Conservation (phyloP, 2,797 vertebrate species). For the Poeciliopsis turneri region DNA sequence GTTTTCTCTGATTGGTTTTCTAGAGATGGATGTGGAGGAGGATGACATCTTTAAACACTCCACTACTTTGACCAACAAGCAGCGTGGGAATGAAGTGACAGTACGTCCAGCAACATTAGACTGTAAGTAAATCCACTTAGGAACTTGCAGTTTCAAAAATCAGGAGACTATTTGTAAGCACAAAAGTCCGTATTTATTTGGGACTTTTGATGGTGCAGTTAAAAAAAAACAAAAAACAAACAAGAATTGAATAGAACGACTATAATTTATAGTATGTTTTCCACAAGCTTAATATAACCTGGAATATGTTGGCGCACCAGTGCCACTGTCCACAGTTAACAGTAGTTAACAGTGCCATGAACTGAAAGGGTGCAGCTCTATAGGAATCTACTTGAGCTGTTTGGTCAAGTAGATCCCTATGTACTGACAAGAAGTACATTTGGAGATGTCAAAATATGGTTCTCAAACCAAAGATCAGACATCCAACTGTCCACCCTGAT, state of each 20-base stretch:
- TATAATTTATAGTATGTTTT: neutral
- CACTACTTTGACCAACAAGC: constrained; percentile 94
- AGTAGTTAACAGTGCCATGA: neutral
- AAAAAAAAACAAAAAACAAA: neutral
- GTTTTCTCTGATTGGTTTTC: constrained; percentile 16
- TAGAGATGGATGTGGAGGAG: constrained; percentile 70
- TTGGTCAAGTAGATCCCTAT: neutral
- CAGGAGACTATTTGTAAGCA: neutral
- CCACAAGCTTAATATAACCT: neutral
- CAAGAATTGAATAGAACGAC: neutral
- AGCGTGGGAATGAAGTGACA: constrained; percentile 93
- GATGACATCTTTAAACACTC: constrained; percentile 84
- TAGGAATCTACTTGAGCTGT: neutral
- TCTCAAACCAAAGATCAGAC: neutral
- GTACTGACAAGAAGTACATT: neutral
- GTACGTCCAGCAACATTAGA: constrained; percentile 91
- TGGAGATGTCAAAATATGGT: neutral
- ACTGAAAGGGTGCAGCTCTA: neutral
- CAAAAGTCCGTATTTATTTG: neutral
- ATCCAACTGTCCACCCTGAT: neutral
- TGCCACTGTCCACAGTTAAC: neutral
- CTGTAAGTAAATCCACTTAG: constrained; percentile 79
- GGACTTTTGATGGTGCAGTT: neutral
- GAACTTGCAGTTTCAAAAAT: neutral
- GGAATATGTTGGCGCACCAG: neutral